phyloP scores from a whole-genome alignment of 2,113 vertebrate species.

The Aleadryas rufinucha region DNA sequence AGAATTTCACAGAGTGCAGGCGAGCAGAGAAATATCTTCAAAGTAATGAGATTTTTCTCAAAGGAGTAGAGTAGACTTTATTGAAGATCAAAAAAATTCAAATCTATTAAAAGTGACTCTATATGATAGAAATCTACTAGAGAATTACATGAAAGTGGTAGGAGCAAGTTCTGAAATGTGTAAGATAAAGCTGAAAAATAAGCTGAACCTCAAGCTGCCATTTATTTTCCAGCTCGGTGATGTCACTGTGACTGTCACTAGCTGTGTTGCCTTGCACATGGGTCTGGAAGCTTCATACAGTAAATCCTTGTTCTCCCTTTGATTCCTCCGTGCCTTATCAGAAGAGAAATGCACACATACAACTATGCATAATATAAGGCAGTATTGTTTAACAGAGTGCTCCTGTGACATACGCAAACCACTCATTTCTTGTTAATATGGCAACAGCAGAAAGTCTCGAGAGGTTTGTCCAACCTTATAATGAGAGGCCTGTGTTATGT shows the following conservation, averaged over 20 bases:
- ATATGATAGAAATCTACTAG: constrained; percentile 37
- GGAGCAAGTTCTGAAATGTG: neutral
- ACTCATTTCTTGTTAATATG: constrained; percentile 50
- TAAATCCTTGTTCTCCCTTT: neutral
- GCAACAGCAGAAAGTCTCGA: constrained; percentile 36
- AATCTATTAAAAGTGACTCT: constrained; percentile 45
- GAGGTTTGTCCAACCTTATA: constrained; percentile 52
- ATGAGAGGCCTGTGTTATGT: constrained; percentile 13
- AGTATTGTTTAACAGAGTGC: neutral
- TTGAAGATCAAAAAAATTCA: constrained; percentile 58
- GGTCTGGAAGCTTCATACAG: neutral
- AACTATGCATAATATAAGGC: neutral
- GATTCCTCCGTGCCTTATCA: neutral
- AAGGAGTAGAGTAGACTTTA: constrained; percentile 7
- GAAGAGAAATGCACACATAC: constrained; percentile 5
- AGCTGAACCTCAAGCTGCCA: neutral
- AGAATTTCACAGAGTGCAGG: neutral
- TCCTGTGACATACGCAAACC: neutral
- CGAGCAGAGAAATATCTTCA: constrained; percentile 37
- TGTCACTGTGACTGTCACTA: neutral
- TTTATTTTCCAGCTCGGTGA: neutral
- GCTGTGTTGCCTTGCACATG: neutral
- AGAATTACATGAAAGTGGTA: constrained; percentile 39
- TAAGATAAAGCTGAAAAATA: constrained; percentile 5
- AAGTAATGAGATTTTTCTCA: constrained; percentile 36